Percentiles rank a stretch among this genome's conserved stretches.
These are phyloP conservation scores for Lycaon pictus DNA, from an alignment of 2,113 vertebrate genomes.

Conservation along the genomic window DNA sequence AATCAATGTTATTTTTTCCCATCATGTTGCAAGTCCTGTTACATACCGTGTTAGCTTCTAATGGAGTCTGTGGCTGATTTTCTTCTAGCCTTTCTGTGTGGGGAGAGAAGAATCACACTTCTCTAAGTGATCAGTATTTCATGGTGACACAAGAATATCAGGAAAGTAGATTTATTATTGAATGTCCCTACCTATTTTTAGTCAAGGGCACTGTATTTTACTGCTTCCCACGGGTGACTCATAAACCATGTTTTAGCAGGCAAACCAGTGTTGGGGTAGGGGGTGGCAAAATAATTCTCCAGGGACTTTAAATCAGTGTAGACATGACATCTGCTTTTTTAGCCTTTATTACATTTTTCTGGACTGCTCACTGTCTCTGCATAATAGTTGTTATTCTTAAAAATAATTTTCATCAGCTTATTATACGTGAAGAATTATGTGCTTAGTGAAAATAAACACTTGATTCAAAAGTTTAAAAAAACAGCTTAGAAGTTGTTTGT, in stretches of 20 bases:
- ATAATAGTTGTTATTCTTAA: background rate
- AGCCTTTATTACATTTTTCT: background rate
- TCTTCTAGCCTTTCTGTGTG: background rate
- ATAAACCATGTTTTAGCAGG: constrained; percentile 59
- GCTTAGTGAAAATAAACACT: constrained; percentile 54
- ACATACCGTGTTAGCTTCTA: background rate
- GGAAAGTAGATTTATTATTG: constrained; percentile 73
- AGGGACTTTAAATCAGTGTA: constrained; percentile 25
- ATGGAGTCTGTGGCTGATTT: background rate
- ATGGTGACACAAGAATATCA: constrained; percentile 59
- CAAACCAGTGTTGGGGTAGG: background rate
- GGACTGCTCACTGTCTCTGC: background rate
- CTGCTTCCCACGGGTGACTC: constrained; percentile 60
- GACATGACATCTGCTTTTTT: constrained; percentile 13
- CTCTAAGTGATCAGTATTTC: constrained; percentile 56
- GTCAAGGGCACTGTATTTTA: constrained; percentile 63
- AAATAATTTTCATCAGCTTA: background rate
- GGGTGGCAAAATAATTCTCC: constrained; percentile 43
- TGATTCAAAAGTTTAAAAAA: background rate
- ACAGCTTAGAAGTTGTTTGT: background rate
- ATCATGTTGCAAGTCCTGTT: background rate
- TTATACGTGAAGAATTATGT: constrained; percentile 20
- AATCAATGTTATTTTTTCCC: background rate
- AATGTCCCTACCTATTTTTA: constrained; percentile 77
- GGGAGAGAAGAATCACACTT: background rate